phyloP scores from a whole-genome alignment of 2,888 invertebrate genomes.

The Ischnura elegans region DNA sequence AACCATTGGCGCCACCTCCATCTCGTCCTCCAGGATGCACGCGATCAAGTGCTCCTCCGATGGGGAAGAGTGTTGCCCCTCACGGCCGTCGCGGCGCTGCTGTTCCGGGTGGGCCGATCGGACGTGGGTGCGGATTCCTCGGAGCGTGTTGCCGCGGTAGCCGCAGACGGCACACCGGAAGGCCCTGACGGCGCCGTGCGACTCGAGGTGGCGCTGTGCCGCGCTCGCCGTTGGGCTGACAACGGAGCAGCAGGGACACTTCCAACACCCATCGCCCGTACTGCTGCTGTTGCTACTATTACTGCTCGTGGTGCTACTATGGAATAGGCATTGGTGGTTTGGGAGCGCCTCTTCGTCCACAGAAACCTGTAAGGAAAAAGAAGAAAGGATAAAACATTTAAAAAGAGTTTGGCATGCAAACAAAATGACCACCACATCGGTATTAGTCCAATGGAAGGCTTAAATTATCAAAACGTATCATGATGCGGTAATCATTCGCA shows the following conservation, averaged over 20 bases:
- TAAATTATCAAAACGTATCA: too few relatives aligned
- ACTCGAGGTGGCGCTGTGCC: slow-evolving; percentile 95
- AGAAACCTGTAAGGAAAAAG: too few relatives aligned
- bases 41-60: slow-evolving; percentile 95
- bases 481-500: too few relatives aligned
- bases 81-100: slow-evolving; percentile 90
- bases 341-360: slow-evolving; percentile 70
- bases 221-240: slow-evolving; percentile 92
- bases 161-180: slow-evolving; percentile 97
- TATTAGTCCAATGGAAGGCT: too few relatives aligned
- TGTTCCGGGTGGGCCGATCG: slow-evolving; percentile 98
- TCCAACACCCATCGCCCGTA: slow-evolving; percentile 82
- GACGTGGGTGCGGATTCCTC: slow-evolving; percentile 98
- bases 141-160: slow-evolving; percentile 96
- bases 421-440: too few relatives aligned
- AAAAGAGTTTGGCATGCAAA: too few relatives aligned
- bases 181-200: slow-evolving; percentile 92
- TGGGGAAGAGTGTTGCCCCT: slow-evolving; percentile 77
- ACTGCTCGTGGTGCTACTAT: too few relatives aligned
- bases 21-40: slow-evolving; percentile 91
- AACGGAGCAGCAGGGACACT: slow-evolving; percentile 93
- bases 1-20: slow-evolving; percentile 70
- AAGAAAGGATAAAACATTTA: too few relatives aligned
- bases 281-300: too few relatives aligned
- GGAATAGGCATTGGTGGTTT: slow-evolving; percentile 72